Evolutionary conservation across 1,140 invertebrate species (phyloP).

Genomic region (Plodia interpunctella): DNA sequence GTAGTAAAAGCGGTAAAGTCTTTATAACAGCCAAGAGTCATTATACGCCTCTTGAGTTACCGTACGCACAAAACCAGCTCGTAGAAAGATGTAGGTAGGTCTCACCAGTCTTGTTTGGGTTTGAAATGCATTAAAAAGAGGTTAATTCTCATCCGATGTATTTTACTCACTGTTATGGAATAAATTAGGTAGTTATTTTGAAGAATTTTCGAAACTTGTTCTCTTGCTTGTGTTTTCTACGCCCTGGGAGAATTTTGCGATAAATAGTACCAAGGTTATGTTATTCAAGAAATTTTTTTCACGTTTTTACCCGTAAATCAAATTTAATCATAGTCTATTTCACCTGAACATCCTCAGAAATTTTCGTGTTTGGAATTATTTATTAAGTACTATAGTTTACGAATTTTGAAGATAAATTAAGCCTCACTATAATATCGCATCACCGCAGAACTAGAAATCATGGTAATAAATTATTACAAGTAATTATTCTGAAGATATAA

Average conservation of each 20-base stretch:
- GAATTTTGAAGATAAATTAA: no score
- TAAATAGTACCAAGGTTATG: no score
- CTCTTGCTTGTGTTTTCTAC: neutral
- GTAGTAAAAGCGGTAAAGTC: slow-evolving; percentile 60
- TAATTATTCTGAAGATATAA: neutral
- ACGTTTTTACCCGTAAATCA: no score
- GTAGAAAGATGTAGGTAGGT: slow-evolving; percentile 2
- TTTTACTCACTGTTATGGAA: no score
- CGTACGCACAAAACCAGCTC: slow-evolving; percentile 1
- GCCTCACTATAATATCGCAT: no score
- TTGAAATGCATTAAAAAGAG: slow-evolving; percentile 4
- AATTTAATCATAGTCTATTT: no score
- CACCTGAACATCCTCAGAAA: no score
- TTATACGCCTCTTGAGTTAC: slow-evolving; percentile 60
- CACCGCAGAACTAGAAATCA: neutral
- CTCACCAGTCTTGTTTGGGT: neutral
- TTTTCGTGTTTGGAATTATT: no score
- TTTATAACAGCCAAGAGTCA: slow-evolving; percentile 67
- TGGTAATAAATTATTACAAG: neutral
- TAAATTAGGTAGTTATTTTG: neutral
- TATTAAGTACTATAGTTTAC: no score
- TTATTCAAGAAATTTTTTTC: no score
- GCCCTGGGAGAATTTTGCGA: no score
- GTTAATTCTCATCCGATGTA: neutral
- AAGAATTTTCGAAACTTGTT: neutral